Evolutionary conservation across 2,797 vertebrate species (phyloP).

Genomic region (Anabas testudineus): DNA sequence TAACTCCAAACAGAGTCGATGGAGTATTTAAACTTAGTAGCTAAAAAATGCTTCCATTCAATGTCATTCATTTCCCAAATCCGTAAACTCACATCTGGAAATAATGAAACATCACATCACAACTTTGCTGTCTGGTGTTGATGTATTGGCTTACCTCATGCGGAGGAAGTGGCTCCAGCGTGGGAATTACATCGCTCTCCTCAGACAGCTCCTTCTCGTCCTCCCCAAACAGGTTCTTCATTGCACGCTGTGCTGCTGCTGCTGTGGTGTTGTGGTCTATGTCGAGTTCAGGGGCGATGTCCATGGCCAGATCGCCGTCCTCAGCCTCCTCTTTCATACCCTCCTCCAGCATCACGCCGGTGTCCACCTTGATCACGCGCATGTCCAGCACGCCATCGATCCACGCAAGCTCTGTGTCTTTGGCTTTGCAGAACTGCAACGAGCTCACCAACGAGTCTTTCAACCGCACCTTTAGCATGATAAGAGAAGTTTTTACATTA

Average conservation of each 20-base stretch:
- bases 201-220: constrained; percentile 94
- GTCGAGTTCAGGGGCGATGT: constrained; percentile 70
- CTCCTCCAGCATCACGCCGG: constrained; percentile 94
- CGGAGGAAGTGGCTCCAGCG: constrained; percentile 92
- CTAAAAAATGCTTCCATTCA: background rate
- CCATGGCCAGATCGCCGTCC: constrained; percentile 90
- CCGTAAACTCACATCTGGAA: background rate
- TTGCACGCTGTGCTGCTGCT: constrained; percentile 89
- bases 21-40: background rate
- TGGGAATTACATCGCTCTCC: constrained; percentile 96
- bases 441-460: constrained; percentile 99
- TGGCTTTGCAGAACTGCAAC: constrained; percentile 98
- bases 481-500: background rate
- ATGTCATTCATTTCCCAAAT: background rate
- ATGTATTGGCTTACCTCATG: constrained; percentile 89
- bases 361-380: constrained; percentile 98
- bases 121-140: too few relatives aligned
- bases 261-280: constrained; percentile 86
- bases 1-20: background rate
- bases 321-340: constrained; percentile 91
- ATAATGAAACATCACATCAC: background rate
- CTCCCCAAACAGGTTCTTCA: constrained; percentile 95
- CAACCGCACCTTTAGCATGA: constrained; percentile 89
- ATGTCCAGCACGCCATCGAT: constrained; percentile 98
- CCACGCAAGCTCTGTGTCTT: constrained; percentile 97